These are phyloP conservation scores for Chiloscyllium punctatum DNA, from an alignment of 2,797 vertebrate species.

Conservation along the genomic window DNA sequence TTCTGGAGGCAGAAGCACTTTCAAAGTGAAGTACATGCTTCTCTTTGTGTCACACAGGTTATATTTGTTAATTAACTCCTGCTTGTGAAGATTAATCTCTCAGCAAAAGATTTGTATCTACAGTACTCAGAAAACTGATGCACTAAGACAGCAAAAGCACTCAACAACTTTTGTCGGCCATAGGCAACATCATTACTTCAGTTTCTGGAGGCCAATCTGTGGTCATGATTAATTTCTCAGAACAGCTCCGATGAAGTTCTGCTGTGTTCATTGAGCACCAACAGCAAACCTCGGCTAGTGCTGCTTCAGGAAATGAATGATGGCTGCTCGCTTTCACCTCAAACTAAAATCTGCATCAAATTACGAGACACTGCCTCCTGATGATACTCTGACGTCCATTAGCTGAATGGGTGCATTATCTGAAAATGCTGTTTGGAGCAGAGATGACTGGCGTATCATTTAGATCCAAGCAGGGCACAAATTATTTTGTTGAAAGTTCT, in stretches of 20 bases:
- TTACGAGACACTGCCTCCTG: background rate
- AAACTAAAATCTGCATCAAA: background rate
- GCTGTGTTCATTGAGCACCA: background rate
- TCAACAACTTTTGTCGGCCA: background rate
- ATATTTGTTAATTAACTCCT: conserved; percentile 12
- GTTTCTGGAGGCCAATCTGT: conserved; percentile 30
- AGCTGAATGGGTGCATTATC: background rate
- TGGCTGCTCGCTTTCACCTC: background rate
- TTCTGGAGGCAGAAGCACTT: background rate
- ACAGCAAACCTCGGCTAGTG: background rate
- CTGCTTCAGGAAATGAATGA: background rate
- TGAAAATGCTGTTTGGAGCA: background rate
- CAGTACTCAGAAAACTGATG: background rate
- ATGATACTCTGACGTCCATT: background rate
- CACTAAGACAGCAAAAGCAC: background rate
- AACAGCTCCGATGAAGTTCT: background rate
- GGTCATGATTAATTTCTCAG: conserved; percentile 37
- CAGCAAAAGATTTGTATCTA: background rate
- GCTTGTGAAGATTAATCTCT: conserved; percentile 5
- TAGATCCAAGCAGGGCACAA: background rate
- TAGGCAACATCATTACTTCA: background rate
- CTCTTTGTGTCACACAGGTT: background rate
- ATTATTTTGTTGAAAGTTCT: no score
- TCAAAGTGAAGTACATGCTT: background rate
- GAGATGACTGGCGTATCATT: background rate